These are phyloP conservation scores for Oscheius sp. DNA, from an alignment of 2,888 invertebrate genomes.

Conservation along the genomic window DNA sequence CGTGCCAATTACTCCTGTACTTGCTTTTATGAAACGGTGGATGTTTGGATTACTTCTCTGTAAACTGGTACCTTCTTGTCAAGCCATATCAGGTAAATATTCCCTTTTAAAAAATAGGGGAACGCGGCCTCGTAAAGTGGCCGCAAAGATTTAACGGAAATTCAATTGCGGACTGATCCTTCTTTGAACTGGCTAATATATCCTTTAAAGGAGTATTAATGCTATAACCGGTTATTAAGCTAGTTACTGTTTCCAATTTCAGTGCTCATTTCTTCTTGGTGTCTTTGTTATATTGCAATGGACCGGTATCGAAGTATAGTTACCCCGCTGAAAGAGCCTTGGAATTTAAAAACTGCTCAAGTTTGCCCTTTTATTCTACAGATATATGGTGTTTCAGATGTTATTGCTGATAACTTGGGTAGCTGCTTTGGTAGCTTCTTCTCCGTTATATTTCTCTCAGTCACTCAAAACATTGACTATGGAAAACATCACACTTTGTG, in stretches of 20 bases:
- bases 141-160: not conserved
- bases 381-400: conserved; percentile 41
- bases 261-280: conserved; percentile 95
- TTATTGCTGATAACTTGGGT: conserved; percentile 64
- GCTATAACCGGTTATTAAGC: too few relatives aligned
- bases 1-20: conserved; percentile 95
- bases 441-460: conserved; percentile 67
- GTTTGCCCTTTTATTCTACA: conserved; percentile 24
- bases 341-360: conserved; percentile 64
- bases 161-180: not conserved
- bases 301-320: conserved; percentile 82
- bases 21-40: conserved; percentile 91
- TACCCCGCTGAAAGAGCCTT: conserved; percentile 69
- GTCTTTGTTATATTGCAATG: conserved; percentile 95
- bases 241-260: conserved; percentile 75
- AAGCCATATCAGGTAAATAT: conserved; percentile 78
- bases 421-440: conserved; percentile 62
- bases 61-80: conserved; percentile 91
- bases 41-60: conserved; percentile 90
- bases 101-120: not conserved
- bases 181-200: not conserved
- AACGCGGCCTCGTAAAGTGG: too few relatives aligned
- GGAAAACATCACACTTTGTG: conserved; percentile 65
- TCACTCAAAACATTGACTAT: conserved; percentile 58
- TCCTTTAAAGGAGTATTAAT: too few relatives aligned